Conservation (phyloP, 2,888 invertebrate genomes). For the Scaptomyza flava region DNA sequence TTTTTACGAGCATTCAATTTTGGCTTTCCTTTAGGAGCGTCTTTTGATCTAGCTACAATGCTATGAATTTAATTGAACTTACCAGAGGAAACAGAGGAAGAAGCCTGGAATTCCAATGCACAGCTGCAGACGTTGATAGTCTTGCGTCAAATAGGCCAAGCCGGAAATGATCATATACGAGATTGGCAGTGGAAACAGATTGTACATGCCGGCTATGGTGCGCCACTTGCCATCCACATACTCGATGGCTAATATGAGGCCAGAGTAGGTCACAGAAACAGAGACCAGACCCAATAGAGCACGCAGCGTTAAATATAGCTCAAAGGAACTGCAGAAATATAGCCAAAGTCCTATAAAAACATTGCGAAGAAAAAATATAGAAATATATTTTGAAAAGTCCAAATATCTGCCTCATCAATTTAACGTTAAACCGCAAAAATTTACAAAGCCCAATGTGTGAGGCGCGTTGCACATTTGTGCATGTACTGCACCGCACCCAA, state of each 20-base stretch:
- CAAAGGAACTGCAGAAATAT: constrained; percentile 89
- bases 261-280: constrained; percentile 92
- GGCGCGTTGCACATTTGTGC: constrained; percentile 3
- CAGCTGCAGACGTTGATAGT: constrained; percentile 90
- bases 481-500: constrained; percentile 4
- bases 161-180: constrained; percentile 91
- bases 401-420: background rate
- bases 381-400: background rate
- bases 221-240: constrained; percentile 92
- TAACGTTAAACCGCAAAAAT: constrained; percentile 4
- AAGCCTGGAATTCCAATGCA: constrained; percentile 90
- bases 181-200: constrained; percentile 91
- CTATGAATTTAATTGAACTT: constrained; percentile 74
- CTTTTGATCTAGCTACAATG: constrained; percentile 16
- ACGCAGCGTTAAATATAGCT: constrained; percentile 89
- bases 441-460: constrained; percentile 1
- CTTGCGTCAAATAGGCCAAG: constrained; percentile 89
- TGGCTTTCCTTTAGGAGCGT: constrained; percentile 44
- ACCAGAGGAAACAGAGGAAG: constrained; percentile 88
- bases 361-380: background rate
- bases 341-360: constrained; percentile 86
- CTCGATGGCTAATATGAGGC: constrained; percentile 92
- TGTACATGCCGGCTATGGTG: constrained; percentile 92
- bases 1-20: constrained; percentile 11
- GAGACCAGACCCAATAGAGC: constrained; percentile 90